Evolutionary conservation across 1,140 invertebrate species (phyloP).

Genomic region (Ridgeia piscesae): DNA sequence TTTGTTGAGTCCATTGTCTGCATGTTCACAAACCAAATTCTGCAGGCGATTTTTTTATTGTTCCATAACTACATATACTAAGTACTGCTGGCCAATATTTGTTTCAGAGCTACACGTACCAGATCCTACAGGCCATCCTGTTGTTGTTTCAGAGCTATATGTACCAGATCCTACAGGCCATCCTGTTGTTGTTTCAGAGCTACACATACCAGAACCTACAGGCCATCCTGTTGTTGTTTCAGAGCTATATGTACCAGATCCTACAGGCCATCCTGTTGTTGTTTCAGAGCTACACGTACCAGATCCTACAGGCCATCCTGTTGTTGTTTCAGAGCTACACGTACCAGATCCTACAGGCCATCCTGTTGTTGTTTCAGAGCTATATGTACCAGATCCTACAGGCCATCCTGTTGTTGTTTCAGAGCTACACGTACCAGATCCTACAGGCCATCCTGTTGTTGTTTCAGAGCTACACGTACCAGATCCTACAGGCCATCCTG

Average conservation of each 20-base stretch:
- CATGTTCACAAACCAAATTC: too few species aligned
- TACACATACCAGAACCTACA: slow-evolving; percentile 85
- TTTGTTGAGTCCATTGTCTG: too few species aligned
- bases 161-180: slow-evolving; percentile 87
- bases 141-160: slow-evolving; percentile 64
- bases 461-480: slow-evolving; percentile 68
- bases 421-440: slow-evolving; percentile 81
- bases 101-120: slow-evolving; percentile 69
- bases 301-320: slow-evolving; percentile 90
- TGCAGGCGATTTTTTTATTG: too few species aligned
- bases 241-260: slow-evolving; percentile 80
- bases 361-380: slow-evolving; percentile 65
- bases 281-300: slow-evolving; percentile 69
- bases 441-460: slow-evolving; percentile 77
- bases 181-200: slow-evolving; percentile 65
- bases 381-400: slow-evolving; percentile 84
- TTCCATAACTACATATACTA: slow-evolving; percentile 78
- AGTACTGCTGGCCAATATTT: slow-evolving; percentile 86
- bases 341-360: slow-evolving; percentile 87
- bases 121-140: slow-evolving; percentile 90
- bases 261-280: slow-evolving; percentile 77
- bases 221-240: slow-evolving; percentile 71
- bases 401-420: slow-evolving; percentile 71
- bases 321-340: slow-evolving; percentile 64
- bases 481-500: slow-evolving; percentile 90